Evolutionary conservation across 1,140 invertebrate species (phyloP), one percentile per base, ranked within the genome.

Genomic region (Drosophila suzukii): DNA sequence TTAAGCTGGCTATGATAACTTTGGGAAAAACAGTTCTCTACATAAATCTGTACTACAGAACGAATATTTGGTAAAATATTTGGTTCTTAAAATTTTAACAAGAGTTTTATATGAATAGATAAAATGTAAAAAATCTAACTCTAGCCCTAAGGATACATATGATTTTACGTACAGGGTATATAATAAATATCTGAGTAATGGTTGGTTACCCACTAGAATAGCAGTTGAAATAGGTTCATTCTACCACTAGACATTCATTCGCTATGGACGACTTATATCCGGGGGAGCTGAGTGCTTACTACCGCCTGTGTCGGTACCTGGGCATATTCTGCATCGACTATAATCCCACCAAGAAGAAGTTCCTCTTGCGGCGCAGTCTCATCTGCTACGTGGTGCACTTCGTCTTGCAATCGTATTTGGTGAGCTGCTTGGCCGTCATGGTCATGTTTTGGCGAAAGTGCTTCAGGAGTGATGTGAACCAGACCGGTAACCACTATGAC

Each of bases 321-420:
- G 85, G 86, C 34, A 79, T 90, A 5, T 79, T 90, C 15, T 80
- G 86, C 54, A 90, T 90, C 17, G 46, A 88, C 8, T 90, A 76
- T 30, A 81, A 74, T 61, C 10, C 36, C n/a, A 51, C 15, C 0
- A 61, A 27, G 7, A 47, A 79, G 2, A 65, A 49, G 1, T 81
- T 55, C 49, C 53, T 53, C 0, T 11, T 90, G 17, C 81, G 70
- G 3, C 77, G 81, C 58, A 84, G 70, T 20, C 32, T 89, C n/a
- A 20, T 81, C 17, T 84, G 74, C 24, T 90, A 81, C 47, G 39
- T 73, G 39, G 59, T 90, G 30, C 81, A 90, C 38, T 57, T 70
- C 1, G 44, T 17, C 6, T 15, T 85, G 27, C 84, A 89, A 57
- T 2, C 49, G 5, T 89, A 85, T 43, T 38, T 89, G 17, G 13